phyloP scores from a whole-genome alignment of 2,797 vertebrate genomes.

The Sternotherus odoratus region DNA sequence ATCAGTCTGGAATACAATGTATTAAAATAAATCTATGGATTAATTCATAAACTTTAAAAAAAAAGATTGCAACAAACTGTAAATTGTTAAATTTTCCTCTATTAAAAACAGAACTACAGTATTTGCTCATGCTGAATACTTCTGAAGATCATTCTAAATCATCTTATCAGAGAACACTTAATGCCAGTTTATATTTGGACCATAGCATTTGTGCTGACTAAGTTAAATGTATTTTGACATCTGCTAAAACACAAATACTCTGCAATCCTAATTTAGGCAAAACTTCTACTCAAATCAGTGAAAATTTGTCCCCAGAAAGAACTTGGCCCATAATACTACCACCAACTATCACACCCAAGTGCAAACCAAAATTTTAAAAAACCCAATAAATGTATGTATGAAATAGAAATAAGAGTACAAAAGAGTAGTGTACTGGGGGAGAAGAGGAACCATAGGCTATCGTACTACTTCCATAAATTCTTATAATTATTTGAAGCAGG shows the following conservation, averaged over 20 bases:
- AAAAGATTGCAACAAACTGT: neutral
- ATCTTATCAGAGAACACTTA: neutral
- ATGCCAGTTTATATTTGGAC: fast-evolving
- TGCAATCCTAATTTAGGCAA: neutral
- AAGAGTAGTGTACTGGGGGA: neutral
- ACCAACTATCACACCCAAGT: neutral
- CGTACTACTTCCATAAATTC: neutral
- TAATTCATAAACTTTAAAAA: neutral
- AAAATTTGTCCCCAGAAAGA: neutral
- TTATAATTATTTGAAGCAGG: slow-evolving; percentile 49
- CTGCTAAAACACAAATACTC: neutral
- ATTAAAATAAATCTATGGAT: neutral
- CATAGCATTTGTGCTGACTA: fast-evolving
- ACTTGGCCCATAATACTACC: neutral
- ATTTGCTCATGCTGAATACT: neutral
- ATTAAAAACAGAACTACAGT: neutral
- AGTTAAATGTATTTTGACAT: neutral
- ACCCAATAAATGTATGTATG: neutral
- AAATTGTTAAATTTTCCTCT: neutral
- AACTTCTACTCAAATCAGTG: neutral
- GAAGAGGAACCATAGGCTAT: neutral
- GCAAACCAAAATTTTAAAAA: neutral
- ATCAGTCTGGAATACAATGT: neutral
- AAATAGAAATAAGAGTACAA: neutral
- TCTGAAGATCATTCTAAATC: neutral